Conservation (phyloP, 2,797 vertebrate species). For the Rhyacichthys aspro region DNA sequence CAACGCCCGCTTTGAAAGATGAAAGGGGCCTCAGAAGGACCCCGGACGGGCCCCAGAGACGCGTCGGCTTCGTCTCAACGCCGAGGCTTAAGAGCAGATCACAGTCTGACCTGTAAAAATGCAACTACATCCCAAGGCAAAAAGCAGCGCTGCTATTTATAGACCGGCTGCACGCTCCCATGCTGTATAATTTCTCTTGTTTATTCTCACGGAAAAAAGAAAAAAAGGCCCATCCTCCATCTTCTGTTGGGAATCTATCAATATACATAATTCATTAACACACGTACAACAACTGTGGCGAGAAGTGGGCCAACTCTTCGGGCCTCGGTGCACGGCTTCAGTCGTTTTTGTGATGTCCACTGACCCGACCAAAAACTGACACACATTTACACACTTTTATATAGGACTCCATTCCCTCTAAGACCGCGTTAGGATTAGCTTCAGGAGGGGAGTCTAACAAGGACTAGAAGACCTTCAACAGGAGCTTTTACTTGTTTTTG, state of each 20-base stretch:
- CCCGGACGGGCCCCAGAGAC: constrained; percentile 36
- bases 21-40: constrained; percentile 28
- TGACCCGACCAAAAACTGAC: constrained; percentile 43
- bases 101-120: constrained; percentile 76
- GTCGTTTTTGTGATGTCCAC: constrained; percentile 14
- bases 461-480: constrained; percentile 21
- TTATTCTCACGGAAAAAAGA: constrained; percentile 70
- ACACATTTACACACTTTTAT: constrained; percentile 41
- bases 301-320: constrained; percentile 56
- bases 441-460: constrained; percentile 5
- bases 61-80: constrained; percentile 29
- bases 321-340: constrained; percentile 45
- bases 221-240: constrained; percentile 56
- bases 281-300: constrained; percentile 30
- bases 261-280: constrained; percentile 74
- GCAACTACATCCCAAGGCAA: constrained; percentile 69
- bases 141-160: constrained; percentile 77
- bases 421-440: constrained; percentile 25
- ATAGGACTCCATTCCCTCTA: constrained; percentile 24
- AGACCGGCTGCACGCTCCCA: constrained; percentile 62
- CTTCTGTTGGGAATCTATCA: constrained; percentile 69
- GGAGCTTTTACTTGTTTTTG: constrained; percentile 12
- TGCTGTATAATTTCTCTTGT: constrained; percentile 76
- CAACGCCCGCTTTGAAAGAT: constrained; percentile 36
- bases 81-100: constrained; percentile 59